A percentile compares a stretch with the other conserved stretches of the same genome.
Conservation (phyloP, 2,797 vertebrate species). For the Fistularia commersonii region DNA sequence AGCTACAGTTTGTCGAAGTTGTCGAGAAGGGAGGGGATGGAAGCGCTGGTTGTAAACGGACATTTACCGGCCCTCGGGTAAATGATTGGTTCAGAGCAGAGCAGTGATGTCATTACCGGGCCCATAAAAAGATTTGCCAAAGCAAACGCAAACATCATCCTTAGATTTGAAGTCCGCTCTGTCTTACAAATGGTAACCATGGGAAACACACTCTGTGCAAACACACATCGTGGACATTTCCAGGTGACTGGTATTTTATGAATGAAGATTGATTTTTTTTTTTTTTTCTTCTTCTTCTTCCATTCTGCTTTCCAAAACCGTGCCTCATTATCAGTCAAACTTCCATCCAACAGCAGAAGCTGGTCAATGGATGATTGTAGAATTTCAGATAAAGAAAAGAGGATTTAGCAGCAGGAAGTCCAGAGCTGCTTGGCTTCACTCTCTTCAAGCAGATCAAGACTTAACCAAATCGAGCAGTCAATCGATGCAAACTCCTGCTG, state of each 20-base stretch:
- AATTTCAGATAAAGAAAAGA: background rate
- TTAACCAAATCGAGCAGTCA: constrained; percentile 19
- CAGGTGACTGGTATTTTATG: background rate
- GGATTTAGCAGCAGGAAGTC: too few species aligned
- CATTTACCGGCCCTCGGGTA: background rate
- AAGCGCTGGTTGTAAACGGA: constrained; percentile 1
- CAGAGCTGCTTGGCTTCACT: background rate
- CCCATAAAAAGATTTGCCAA: constrained; percentile 1
- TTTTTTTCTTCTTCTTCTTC: background rate
- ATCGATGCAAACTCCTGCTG: constrained; percentile 22
- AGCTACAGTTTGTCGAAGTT: too few species aligned
- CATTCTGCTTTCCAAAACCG: too few species aligned
- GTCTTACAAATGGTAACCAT: background rate
- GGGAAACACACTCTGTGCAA: constrained; percentile 1
- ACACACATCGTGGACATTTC: background rate
- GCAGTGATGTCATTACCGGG: constrained; percentile 3
- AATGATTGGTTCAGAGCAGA: constrained; percentile 8
- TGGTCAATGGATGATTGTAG: background rate
- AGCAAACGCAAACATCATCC: constrained; percentile 9
- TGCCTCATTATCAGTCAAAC: background rate
- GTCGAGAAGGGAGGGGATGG: background rate
- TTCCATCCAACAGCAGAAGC: background rate
- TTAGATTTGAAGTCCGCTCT: background rate
- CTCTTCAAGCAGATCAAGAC: constrained; percentile 1
- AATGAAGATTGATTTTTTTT: constrained; percentile 1